A percentile compares a stretch with the other conserved stretches of the same genome.
phyloP scores from a whole-genome alignment of 2,888 invertebrate genomes.

The Plemyria rubiginata region DNA sequence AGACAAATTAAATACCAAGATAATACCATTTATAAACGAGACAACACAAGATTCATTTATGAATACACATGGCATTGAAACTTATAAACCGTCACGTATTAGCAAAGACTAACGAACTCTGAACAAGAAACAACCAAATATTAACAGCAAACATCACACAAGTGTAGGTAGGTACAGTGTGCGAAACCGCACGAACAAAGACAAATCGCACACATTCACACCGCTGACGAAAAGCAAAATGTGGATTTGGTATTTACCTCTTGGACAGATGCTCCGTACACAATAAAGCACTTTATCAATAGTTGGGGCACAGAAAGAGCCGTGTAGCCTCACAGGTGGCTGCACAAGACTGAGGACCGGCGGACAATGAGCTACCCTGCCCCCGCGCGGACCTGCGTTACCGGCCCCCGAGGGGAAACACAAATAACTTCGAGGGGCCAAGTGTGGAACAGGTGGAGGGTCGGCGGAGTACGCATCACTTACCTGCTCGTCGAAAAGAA shows the following conservation, averaged over 20 bases:
- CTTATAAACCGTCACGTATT: conserved; percentile 41
- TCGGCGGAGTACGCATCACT: conserved; percentile 57
- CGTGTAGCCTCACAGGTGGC: conserved; percentile 75
- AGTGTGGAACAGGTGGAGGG: conserved; percentile 67
- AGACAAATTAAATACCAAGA: conserved; percentile 28
- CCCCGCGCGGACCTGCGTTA: conserved; percentile 48
- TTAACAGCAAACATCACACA: conserved; percentile 43
- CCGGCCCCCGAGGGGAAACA: conserved; percentile 61
- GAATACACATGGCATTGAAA: conserved; percentile 39
- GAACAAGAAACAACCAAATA: conserved; percentile 46
- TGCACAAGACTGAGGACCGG: conserved; percentile 67
- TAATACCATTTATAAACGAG: conserved; percentile 29
- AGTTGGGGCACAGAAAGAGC: conserved; percentile 57
- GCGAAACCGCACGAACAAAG: conserved; percentile 37
- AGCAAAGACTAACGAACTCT: conserved; percentile 43
- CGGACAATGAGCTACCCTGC: conserved; percentile 50
- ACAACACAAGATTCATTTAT: conserved; percentile 25
- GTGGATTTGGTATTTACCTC: conserved; percentile 53
- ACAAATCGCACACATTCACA: conserved; percentile 43
- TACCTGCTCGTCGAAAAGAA: conserved; percentile 67
- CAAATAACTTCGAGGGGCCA: conserved; percentile 54
- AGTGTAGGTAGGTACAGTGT: conserved; percentile 21
- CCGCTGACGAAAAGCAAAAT: conserved; percentile 44
- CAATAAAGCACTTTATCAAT: conserved; percentile 67
- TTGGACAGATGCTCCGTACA: conserved; percentile 58